Evolutionary conservation across 2,888 invertebrate species (phyloP).

Genomic region (Panopea generosa): DNA sequence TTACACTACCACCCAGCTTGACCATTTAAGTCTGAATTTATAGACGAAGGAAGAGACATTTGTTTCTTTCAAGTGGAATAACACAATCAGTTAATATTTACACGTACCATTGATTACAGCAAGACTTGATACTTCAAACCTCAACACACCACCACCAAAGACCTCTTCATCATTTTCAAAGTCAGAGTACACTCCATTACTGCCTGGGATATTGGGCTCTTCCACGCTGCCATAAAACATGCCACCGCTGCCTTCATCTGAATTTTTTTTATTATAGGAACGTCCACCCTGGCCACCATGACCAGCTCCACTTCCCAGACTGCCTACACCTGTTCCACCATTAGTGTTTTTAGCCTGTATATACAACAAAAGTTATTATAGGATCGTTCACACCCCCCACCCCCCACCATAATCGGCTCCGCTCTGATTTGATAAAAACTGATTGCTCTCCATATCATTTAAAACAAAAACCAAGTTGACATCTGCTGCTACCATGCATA

Average conservation of each 20-base stretch:
- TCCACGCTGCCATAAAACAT: slow-evolving; percentile 65
- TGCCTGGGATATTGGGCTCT: slow-evolving; percentile 64
- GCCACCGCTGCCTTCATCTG: slow-evolving; percentile 50
- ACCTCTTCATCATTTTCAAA: slow-evolving; percentile 18
- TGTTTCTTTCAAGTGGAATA: too few relatives aligned
- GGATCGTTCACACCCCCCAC: too few relatives aligned
- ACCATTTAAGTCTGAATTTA: too few relatives aligned
- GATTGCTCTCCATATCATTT: too few relatives aligned
- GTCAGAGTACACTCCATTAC: slow-evolving; percentile 55
- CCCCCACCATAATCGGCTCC: too few relatives aligned
- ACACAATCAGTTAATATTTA: too few relatives aligned
- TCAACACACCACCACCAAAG: slow-evolving; percentile 70
- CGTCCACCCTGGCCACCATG: slow-evolving; percentile 75
- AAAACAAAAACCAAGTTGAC: too few relatives aligned
- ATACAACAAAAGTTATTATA: too few relatives aligned
- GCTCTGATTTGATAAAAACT: too few relatives aligned
- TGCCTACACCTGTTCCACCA: slow-evolving; percentile 64
- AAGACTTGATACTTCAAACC: slow-evolving; percentile 50
- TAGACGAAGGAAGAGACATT: too few relatives aligned
- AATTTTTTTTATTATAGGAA: slow-evolving; percentile 13
- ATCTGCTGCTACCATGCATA: too few relatives aligned
- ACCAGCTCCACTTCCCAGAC: slow-evolving; percentile 70
- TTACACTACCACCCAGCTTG: too few relatives aligned
- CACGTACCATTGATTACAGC: slow-evolving; percentile 70
- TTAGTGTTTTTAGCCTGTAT: slow-evolving; percentile 52